Base-by-base conservation (phyloP, 2,113 vertebrate species). In the Corythornis vintsioides region DNA sequence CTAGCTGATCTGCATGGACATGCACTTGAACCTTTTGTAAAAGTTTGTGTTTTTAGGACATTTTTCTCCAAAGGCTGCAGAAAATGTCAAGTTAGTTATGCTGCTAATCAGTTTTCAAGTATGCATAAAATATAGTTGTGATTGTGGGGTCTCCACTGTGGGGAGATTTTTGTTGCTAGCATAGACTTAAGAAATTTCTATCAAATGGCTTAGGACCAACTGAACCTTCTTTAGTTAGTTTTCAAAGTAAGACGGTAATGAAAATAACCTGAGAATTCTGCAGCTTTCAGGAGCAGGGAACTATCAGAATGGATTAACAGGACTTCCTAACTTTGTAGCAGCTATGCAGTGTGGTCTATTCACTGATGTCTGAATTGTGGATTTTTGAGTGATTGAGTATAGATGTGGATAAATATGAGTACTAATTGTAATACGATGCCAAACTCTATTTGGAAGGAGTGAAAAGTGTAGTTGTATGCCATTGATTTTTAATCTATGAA, bases 241-340 rank as follows among this genome's bases (percentile, higher is more conserved):
- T 59, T 66, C n/a, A 33, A 61, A 28, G 45, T 56, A 70, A 52
- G 43, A 50, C 17, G 19, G 29, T 40, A 75, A 31, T 13, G 5
- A 59, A 74, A 57, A 53, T 29, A 20, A 73, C 45, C 21, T 9
- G 14, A 75, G 10, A 3, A 8, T 74, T 69, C 14, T 73, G 11
- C 64, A 89, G 18, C 65, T 78, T 64, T 83, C 28, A 80, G 42
- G 20, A 89, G 19, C 47, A 61, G 45, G 40, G 35, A 50, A 26
- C 55, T 67, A 18, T 3, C 7, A 63, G 14, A 61, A 75, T 5
- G 75, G 6, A 52, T 71, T 57, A 0, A 0, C 15, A 35, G 28
- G 5, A 60, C 43, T 57, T 70, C 17, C 19, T 47, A 15, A 6
- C 19, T 79, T 63, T 66, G 47, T 61, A 91, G 29, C 14, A 79